Evolutionary conservation across 2,797 vertebrate genomes (phyloP).

Genomic region (Cheirogaleus major): DNA sequence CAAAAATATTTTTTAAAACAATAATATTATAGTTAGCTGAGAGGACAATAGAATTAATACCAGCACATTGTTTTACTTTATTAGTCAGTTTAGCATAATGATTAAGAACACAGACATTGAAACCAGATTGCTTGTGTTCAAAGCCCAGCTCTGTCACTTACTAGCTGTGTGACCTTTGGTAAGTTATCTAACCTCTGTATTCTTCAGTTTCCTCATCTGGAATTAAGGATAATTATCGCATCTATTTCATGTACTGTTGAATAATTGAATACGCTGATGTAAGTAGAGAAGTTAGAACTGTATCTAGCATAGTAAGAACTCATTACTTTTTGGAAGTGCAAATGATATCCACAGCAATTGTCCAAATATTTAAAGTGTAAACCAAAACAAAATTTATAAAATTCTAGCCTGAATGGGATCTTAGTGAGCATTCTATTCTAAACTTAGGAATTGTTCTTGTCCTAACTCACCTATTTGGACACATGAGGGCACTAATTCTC

Average conservation of each 20-base stretch:
- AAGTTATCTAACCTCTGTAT: not conserved
- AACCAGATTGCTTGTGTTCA: not conserved
- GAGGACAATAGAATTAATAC: not conserved
- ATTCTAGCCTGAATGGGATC: not conserved
- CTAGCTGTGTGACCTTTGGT: not conserved
- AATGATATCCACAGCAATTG: not conserved
- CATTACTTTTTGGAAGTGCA: not conserved
- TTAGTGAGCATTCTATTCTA: not conserved
- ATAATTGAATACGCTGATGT: not conserved
- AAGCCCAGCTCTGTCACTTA: not conserved
- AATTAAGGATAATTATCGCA: not conserved
- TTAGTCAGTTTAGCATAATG: not conserved
- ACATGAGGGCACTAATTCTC: not conserved
- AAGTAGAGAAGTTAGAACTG: not conserved
- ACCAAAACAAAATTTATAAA: not conserved
- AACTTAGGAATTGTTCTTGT: not conserved
- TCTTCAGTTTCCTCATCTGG: not conserved
- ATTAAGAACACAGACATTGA: not conserved
- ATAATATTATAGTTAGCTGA: not conserved
- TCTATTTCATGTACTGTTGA: not conserved
- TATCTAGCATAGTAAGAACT: not conserved
- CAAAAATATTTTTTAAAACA: not conserved
- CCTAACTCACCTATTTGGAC: not conserved
- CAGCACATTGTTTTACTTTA: not conserved
- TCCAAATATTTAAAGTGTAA: not conserved